Conservation (phyloP, 2,888 invertebrate species). For the Pristionchus mayeri region DNA sequence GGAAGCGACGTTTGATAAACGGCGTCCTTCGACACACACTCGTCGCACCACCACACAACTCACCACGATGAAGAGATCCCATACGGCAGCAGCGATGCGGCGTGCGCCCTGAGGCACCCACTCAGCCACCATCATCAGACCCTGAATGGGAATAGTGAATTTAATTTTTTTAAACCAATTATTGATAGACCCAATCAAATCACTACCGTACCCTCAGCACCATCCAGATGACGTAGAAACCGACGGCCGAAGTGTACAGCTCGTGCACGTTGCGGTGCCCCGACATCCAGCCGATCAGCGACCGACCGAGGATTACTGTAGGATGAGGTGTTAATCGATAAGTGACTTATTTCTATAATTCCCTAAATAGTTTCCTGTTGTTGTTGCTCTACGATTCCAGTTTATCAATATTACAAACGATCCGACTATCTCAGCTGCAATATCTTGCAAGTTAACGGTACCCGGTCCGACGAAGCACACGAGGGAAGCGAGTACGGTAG, state of each 20-base stretch:
- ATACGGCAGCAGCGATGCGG: slow-evolving; percentile 2
- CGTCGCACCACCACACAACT: neutral
- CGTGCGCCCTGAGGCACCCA: slow-evolving; percentile 49
- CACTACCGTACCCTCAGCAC: slow-evolving; percentile 32
- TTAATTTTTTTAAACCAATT: neutral
- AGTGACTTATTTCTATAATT: neutral
- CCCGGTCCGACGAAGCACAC: slow-evolving; percentile 88
- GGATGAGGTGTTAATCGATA: slow-evolving; percentile 8
- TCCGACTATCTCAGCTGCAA: no score
- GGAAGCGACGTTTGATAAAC: neutral
- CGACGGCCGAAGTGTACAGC: slow-evolving; percentile 62
- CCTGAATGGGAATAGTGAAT: neutral
- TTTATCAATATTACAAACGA: no score
- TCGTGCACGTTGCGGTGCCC: slow-evolving; percentile 86
- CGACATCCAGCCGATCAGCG: slow-evolving; percentile 57
- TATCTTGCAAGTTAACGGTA: no score
- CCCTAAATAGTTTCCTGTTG: no score
- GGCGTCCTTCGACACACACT: neutral
- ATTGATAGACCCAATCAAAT: neutral
- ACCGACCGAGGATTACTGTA: slow-evolving; percentile 84
- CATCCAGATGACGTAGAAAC: slow-evolving; percentile 50
- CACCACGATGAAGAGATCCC: slow-evolving; percentile 40
- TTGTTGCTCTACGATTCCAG: no score
- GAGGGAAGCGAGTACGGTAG: slow-evolving; percentile 88
- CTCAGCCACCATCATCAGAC: slow-evolving; percentile 42